Evolutionary conservation across 2,113 vertebrate genomes (phyloP).

Genomic region (Epinephelus fuscoguttatus): DNA sequence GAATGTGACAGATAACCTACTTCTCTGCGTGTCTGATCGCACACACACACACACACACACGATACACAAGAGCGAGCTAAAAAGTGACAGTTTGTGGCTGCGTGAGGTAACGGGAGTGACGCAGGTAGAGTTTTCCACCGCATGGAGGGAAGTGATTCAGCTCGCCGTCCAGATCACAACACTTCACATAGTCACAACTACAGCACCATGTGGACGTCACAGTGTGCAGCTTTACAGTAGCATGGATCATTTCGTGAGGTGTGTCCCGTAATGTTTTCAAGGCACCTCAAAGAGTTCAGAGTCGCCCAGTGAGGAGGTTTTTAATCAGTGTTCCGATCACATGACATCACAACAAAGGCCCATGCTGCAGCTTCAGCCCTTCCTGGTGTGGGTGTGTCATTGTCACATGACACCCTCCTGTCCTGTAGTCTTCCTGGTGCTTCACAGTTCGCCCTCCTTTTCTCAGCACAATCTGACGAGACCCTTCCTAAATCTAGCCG

Average conservation of each 20-base stretch:
- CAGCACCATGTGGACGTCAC: conserved; percentile 29
- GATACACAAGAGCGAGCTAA: conserved; percentile 6
- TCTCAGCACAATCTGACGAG: conserved; percentile 45
- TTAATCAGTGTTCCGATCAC: conserved; percentile 51
- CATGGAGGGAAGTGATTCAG: background rate
- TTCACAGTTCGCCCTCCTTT: conserved; percentile 45
- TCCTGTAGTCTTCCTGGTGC: conserved; percentile 74
- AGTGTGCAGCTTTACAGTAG: conserved; percentile 59
- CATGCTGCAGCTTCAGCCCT: conserved; percentile 60
- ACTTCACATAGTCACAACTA: background rate
- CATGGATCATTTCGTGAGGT: conserved; percentile 45
- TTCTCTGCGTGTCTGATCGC: conserved; percentile 46
- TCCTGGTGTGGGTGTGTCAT: conserved; percentile 38
- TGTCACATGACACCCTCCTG: conserved; percentile 59
- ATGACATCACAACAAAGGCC: conserved; percentile 61
- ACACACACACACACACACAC: conserved; percentile 29
- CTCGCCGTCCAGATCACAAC: conserved; percentile 28
- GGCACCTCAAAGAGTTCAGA: conserved; percentile 34
- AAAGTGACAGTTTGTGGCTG: conserved; percentile 59
- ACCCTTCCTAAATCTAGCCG: conserved; percentile 24
- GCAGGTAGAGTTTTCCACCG: background rate
- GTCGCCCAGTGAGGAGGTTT: conserved; percentile 48
- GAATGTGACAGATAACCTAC: conserved; percentile 64
- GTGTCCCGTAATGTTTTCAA: conserved; percentile 39
- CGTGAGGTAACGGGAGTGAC: conserved; percentile 15